These are phyloP conservation scores for Orchesella cincta DNA, from an alignment of 1,140 invertebrate species.

Conservation along the genomic window DNA sequence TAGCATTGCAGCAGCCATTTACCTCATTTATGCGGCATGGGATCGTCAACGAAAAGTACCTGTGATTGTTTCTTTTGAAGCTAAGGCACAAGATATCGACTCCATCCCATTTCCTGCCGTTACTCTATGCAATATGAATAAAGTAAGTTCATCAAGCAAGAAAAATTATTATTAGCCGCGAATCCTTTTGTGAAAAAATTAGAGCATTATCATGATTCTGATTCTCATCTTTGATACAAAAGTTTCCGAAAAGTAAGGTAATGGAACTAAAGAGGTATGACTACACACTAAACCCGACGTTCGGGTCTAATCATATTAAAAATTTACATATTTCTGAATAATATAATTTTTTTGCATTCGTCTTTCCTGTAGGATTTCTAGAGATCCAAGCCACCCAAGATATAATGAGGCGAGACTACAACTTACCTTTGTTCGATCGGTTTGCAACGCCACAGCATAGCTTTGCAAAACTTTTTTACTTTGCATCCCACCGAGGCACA, in stretches of 20 bases:
- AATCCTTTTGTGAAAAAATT: background rate
- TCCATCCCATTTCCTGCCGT: slow-evolving; percentile 48
- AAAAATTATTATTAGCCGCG: no score
- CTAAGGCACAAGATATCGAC: slow-evolving; percentile 39
- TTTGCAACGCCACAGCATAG: slow-evolving; percentile 33
- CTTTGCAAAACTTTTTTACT: slow-evolving; percentile 35
- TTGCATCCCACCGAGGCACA: slow-evolving; percentile 32
- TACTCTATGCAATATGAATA: slow-evolving; percentile 49
- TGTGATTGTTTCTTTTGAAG: slow-evolving; percentile 63
- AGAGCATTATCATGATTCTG: background rate
- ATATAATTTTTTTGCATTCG: background rate
- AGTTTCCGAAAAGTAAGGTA: background rate
- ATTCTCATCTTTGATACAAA: background rate
- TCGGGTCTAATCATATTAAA: no score
- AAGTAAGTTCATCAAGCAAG: slow-evolving; percentile 22
- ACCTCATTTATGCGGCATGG: slow-evolving; percentile 60
- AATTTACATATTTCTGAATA: no score
- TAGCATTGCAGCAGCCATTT: slow-evolving; percentile 57
- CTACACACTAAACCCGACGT: background rate
- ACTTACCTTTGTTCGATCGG: background rate
- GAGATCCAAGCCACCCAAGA: background rate
- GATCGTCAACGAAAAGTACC: slow-evolving; percentile 62
- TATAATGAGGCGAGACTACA: background rate
- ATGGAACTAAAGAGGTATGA: background rate
- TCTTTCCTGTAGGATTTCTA: background rate